Base-by-base conservation (phyloP, 2,113 vertebrate species). In the Ardeotis arabs region DNA sequence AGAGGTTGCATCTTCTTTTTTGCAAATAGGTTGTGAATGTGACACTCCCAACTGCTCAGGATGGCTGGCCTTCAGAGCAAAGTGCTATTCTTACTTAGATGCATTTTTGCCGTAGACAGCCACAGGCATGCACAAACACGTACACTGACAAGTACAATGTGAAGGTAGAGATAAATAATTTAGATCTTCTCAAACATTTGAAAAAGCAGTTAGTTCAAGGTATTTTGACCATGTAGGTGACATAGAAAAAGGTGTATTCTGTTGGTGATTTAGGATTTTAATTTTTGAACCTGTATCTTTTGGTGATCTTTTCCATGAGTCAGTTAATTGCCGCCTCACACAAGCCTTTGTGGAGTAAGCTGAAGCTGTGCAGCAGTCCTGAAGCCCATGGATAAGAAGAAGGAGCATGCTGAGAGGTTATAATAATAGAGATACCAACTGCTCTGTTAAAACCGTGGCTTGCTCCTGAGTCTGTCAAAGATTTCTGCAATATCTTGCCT, bases 251-350 rank as follows among this genome's bases (percentile, higher is more conserved):
- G 1, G 5, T 8, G 1, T 17, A 5, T 47, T 80, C 14, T 81
- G 14, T 39, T 50, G 35, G 10, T 41, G 19, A 49, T 3, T 28
- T 35, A 81, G 25, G 47, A 29, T 68, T 84, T 33, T 72, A 3
- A 18, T 79, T 93, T 84, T 37, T 49, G 19, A 84, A 50, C 24
- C 41, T 69, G 5, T 59, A 28, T n/a, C 56, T 89, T 88, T 58
- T 80, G 16, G 23, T 74, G 24, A 47, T 59, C 25, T 93, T 93
- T 93, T 77, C 49, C 22, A 5, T 68, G 50, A 93, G 58, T 91
- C 81, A 37, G 18, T 91, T 95, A 95, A 87, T 89, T 89, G 60
- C 52, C 89, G 28, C 35, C 53, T 93, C 39, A 31, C 33, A 62
- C 49, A 62, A 85, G 6, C 12, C 35, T 89, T 84, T 91, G 66